Conservation (phyloP, 2,113 vertebrate species). For the Ploceus nigricollis region DNA sequence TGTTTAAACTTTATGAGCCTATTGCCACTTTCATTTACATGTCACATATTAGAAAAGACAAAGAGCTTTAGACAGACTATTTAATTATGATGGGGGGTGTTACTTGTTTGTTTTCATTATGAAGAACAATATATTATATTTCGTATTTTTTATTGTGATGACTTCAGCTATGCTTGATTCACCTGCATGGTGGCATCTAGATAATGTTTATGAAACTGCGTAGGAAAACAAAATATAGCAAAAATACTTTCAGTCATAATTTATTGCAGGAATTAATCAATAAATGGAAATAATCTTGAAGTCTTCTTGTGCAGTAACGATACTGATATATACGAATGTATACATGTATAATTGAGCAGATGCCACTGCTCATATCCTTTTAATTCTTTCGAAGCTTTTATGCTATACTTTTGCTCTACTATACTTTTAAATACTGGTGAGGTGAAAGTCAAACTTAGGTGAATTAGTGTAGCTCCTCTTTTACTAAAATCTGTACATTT, state of each 20-base stretch:
- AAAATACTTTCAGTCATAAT: background rate
- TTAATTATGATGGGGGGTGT: background rate
- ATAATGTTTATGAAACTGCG: background rate
- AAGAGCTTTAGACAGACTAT: background rate
- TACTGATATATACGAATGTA: background rate
- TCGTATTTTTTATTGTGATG: background rate
- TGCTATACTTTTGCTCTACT: background rate
- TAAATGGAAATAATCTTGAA: background rate
- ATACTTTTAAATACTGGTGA: background rate
- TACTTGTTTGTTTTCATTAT: background rate
- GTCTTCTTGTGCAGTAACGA: background rate
- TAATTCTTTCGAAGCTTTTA: background rate
- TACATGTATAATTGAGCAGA: background rate
- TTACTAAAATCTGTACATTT: background rate
- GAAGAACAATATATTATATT: background rate
- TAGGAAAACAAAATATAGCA: background rate
- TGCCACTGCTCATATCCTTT: background rate
- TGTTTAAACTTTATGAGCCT: background rate
- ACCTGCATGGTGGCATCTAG: background rate
- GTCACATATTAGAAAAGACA: background rate
- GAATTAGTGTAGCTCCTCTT: background rate
- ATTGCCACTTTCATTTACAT: background rate
- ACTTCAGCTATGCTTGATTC: background rate
- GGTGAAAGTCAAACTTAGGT: background rate
- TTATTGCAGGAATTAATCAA: background rate